Conservation (phyloP, 1,140 invertebrate genomes). For the Eciton burchellii region DNA sequence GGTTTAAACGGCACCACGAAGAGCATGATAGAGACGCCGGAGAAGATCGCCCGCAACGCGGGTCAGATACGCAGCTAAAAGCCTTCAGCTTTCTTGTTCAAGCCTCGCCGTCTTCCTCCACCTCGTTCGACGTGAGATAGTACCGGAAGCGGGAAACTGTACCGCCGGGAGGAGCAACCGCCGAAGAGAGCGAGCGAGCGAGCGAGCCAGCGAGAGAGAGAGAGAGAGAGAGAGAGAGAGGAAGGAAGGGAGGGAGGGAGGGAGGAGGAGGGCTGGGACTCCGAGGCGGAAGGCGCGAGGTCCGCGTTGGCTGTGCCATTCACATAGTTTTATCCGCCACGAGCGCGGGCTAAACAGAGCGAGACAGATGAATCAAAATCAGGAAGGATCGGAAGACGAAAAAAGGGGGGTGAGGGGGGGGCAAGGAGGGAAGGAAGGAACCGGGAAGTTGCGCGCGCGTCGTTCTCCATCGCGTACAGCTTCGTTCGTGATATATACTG, state of each 20-base stretch:
- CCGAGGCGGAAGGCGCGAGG: slow-evolving; percentile 75
- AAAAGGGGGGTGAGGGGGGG: slow-evolving; percentile 43
- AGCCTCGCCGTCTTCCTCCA: slow-evolving; percentile 67
- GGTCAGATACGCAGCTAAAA: slow-evolving; percentile 84
- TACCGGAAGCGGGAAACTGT: slow-evolving; percentile 53
- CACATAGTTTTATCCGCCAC: slow-evolving; percentile 81
- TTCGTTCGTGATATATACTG: slow-evolving; percentile 47
- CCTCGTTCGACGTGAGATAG: slow-evolving; percentile 48
- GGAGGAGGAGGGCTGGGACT: slow-evolving; percentile 60
- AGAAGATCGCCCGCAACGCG: slow-evolving; percentile 83
- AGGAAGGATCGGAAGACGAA: slow-evolving; percentile 8
- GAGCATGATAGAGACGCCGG: slow-evolving; percentile 83
- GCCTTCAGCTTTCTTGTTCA: slow-evolving; percentile 67
- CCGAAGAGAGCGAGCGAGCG: too few species aligned
- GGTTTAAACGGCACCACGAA: slow-evolving; percentile 81
- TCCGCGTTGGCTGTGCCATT: slow-evolving; percentile 84
- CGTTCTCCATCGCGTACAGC: slow-evolving; percentile 29
- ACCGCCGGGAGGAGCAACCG: slow-evolving; percentile 53
- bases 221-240: too few species aligned
- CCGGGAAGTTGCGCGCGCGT: background rate
- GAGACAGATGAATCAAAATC: slow-evolving; percentile 36
- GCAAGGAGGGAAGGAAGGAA: slow-evolving; percentile 52
- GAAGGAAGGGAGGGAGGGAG: too few species aligned
- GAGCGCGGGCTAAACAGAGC: slow-evolving; percentile 59
- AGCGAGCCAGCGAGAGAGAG: too few species aligned